Base-by-base conservation (phyloP, 2,113 vertebrate genomes). In the Oriolus oriolus region DNA sequence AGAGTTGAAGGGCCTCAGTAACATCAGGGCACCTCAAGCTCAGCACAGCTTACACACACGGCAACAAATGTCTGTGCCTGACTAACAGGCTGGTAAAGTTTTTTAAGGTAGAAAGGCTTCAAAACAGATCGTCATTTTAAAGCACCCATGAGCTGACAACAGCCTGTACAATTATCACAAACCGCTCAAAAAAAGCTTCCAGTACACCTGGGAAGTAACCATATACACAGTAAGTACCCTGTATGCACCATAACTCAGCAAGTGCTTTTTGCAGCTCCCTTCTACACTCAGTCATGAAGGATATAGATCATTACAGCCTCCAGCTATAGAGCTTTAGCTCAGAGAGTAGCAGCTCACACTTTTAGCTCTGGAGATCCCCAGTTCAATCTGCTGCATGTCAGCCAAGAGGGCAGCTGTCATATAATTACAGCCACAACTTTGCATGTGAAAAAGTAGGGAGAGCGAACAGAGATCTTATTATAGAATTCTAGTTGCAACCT, bases 391-490 rank as follows among this genome's bases (percentile, higher is more conserved):
- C 91, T 94, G 94, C 93, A 89, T 91, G 96, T 96, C 95, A 97
- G 91, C 96, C 91, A 93, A 97, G 96, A 94, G 96, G 96, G 96
- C 96, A 97, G 96, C 95, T 96, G 95, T 97, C 95, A 96, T 87
- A 91, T 89, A 97, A 97, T 96, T 96, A 95, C 95, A 96, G 93
- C 96, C 94, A 94, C 94, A 96, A 94, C 89, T 96, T 96, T 91
- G 94, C 95, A 97, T 96, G 94, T 87, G 93, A 96, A 97, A 95
- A 97, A 97, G 92, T 87, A 95, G 76, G 82, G 90, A 95, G 82
- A 95, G 44, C 0, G 35, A 93, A 80, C 44, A 64, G 87, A 84
- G 59, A 95, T 90, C 95, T 95, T 96, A 95, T 87, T 94, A 97
- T 95, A 96, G 92, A 93, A 96, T 84, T 88, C 83, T 95, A 93